phyloP scores from a whole-genome alignment of 2,797 vertebrate species.

The Gouania willdenowi region DNA sequence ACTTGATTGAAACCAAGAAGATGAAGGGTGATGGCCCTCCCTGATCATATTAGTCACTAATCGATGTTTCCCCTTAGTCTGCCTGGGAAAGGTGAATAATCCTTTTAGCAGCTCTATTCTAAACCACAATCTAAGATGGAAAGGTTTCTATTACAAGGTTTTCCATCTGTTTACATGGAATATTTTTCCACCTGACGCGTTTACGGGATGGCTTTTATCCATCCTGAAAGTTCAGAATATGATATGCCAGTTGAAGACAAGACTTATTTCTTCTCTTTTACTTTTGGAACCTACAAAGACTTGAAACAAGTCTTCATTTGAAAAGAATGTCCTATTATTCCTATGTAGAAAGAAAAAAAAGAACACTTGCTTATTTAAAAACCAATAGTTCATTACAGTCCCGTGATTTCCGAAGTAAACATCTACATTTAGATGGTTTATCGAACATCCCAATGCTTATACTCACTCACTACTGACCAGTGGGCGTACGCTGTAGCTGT shows the following conservation, averaged over 20 bases:
- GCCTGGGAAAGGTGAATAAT: constrained; percentile 62
- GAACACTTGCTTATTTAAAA: too few relatives aligned
- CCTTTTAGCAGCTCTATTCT: constrained; percentile 50
- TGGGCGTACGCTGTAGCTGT: too few relatives aligned
- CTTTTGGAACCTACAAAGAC: too few relatives aligned
- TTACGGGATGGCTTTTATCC: constrained; percentile 15
- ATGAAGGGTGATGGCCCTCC: constrained; percentile 42
- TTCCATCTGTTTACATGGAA: constrained; percentile 30
- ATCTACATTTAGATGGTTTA: too few relatives aligned
- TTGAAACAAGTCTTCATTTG: too few relatives aligned
- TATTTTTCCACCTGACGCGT: constrained; percentile 16
- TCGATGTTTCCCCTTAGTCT: constrained; percentile 52
- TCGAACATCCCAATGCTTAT: too few relatives aligned
- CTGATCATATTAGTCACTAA: constrained; percentile 66
- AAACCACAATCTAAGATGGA: constrained; percentile 22
- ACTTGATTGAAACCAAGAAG: constrained; percentile 45
- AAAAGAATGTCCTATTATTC: too few relatives aligned
- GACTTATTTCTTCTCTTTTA: neutral
- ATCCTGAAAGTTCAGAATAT: neutral
- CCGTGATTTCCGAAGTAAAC: too few relatives aligned
- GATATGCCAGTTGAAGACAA: neutral
- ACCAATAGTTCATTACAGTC: too few relatives aligned
- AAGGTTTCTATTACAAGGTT: constrained; percentile 18
- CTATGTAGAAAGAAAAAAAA: too few relatives aligned
- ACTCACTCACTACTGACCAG: too few relatives aligned